Base-by-base conservation (phyloP, 1,140 invertebrate genomes). In the Palaemon carinicauda region DNA sequence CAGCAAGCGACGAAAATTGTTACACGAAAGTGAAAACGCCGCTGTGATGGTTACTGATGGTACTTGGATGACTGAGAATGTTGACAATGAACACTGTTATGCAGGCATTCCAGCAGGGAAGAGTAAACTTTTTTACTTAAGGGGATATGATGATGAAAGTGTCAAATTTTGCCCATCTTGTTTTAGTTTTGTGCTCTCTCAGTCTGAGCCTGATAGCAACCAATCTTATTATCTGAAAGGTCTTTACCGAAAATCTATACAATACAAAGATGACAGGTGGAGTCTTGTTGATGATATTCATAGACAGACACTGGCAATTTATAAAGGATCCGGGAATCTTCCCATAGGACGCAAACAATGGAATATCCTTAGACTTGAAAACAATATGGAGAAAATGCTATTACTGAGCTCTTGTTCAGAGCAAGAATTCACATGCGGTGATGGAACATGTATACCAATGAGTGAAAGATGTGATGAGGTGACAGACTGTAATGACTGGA, bases 21-120 rank as follows among this genome's bases (percentile, higher is more conserved):
- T 50, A 15, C 31, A 79, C 51, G 82, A 65, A 52, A 85, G 75
- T 24, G 10, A 27, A 19, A 14, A 17, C 7, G 73, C 24, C 19
- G 82, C 53, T 52, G 31, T 85, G 7, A 74, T 78, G 31, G 56
- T 79, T 33, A 78, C 19, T 31, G 50, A 65, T 27, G 29, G 52
- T 12, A 29, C 21, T n/a, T 85, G 82, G 82, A 85, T 78, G 52
- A 85, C 82, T 12, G 82, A 85, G n/a, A 54, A 65, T 17, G 24
- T 51, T 2, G 27, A 21, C 19, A 85, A 53, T 52, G 74, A 79
- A 27, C 60, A 85, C 74, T 85, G 82, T 27, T 79, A 78, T 52
- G 82, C 75, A 69, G 82, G 82, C 10, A 50, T 71, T 17, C 19
- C 50, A 33, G 53, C 73, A 12, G 24, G 50, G n/a, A 50, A 65